Percentiles rank a stretch among this genome's conserved stretches.
Conservation (phyloP, 2,113 vertebrate species). For the Choloepus hoffmanni region DNA sequence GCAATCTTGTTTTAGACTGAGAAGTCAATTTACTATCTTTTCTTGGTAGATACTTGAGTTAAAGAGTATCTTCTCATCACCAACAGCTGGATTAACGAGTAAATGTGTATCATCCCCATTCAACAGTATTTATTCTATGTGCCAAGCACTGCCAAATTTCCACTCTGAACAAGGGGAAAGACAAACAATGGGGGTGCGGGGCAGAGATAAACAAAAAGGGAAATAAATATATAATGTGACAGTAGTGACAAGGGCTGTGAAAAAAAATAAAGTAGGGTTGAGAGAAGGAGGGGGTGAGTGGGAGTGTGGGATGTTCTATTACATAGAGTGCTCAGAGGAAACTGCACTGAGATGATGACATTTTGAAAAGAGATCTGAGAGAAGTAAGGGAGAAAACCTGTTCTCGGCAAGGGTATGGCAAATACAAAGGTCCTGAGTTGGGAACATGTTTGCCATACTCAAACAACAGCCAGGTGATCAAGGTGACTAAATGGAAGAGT, state of each 20-base stretch:
- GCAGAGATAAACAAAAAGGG: background rate
- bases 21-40: slow-evolving; percentile 28
- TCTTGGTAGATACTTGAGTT: slow-evolving; percentile 8
- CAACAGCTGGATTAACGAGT: background rate
- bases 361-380: slow-evolving; percentile 28
- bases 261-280: slow-evolving; percentile 28
- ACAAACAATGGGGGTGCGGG: background rate
- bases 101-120: background rate
- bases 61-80: background rate
- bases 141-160: background rate
- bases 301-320: background rate
- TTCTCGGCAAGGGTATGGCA: slow-evolving; percentile 13
- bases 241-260: background rate
- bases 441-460: background rate
- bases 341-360: background rate
- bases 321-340: background rate
- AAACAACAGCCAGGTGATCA: background rate
- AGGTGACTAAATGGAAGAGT: background rate
- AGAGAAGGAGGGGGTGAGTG: background rate
- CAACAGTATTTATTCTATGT: slow-evolving; percentile 1
- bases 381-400: background rate
- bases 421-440: background rate
- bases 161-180: slow-evolving; percentile 15
- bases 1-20: background rate
- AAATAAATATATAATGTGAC: slow-evolving; percentile 1